These are phyloP conservation scores for Lasioglossum figueresi DNA, from an alignment of 2,888 invertebrate genomes.

Conservation along the genomic window DNA sequence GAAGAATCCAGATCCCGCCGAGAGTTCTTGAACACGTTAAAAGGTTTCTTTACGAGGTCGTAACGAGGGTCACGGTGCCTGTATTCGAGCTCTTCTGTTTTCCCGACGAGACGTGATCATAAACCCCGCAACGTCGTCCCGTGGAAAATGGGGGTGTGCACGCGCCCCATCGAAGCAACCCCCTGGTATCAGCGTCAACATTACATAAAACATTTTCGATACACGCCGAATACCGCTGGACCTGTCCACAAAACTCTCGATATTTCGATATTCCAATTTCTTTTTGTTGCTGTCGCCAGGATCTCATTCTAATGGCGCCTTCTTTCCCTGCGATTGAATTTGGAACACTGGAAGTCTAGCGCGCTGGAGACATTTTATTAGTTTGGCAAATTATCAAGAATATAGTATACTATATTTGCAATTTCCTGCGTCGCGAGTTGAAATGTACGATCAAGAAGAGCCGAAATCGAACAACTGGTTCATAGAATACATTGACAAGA, in stretches of 20 bases:
- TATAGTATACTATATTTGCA: too few relatives aligned
- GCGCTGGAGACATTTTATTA: too few relatives aligned
- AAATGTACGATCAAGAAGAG: too few relatives aligned
- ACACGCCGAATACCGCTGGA: background rate
- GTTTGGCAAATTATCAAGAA: too few relatives aligned
- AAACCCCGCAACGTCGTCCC: background rate
- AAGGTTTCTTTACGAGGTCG: conserved; percentile 81
- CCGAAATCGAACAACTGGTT: background rate
- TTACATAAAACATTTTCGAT: background rate
- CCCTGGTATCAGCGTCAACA: background rate
- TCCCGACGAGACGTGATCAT: background rate
- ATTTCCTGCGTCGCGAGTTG: background rate
- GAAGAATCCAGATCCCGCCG: conserved; percentile 20
- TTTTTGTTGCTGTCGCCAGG: background rate
- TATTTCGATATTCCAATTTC: background rate
- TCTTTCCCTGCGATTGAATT: background rate
- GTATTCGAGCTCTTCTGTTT: background rate
- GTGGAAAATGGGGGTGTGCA: background rate
- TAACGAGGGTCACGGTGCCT: conserved; percentile 73
- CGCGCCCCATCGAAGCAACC: background rate
- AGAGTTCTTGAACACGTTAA: conserved; percentile 73
- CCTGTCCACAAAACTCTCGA: background rate
- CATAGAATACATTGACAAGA: background rate
- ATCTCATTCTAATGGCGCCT: background rate
- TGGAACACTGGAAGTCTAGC: background rate